Evolutionary conservation across 2,113 vertebrate species (phyloP).

Genomic region (Balaeniceps rex): DNA sequence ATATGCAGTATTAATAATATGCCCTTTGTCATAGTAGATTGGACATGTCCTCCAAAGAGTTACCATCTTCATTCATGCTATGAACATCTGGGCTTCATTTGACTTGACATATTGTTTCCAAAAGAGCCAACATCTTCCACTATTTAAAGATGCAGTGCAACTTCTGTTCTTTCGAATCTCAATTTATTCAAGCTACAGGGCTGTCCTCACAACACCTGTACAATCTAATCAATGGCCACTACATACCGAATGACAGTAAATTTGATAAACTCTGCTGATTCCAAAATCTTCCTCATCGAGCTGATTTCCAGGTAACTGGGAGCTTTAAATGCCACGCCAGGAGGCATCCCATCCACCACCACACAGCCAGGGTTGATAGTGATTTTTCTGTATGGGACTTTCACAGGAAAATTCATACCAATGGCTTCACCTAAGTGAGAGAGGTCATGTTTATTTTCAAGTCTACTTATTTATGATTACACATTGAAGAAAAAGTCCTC

Average conservation of each 20-base stretch:
- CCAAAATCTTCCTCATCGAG: conserved; percentile 79
- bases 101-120: background rate
- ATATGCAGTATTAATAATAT: background rate
- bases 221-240: background rate
- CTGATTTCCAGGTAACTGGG: conserved; percentile 81
- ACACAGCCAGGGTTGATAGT: conserved; percentile 79
- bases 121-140: background rate
- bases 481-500: background rate
- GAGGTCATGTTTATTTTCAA: background rate
- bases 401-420: conserved; percentile 79
- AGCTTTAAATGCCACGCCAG: conserved; percentile 77
- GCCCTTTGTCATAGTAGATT: background rate
- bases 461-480: background rate
- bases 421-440: conserved; percentile 75
- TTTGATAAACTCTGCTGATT: conserved; percentile 76
- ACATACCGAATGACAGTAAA: conserved; percentile 77
- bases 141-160: background rate
- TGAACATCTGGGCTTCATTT: background rate
- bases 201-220: background rate
- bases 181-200: background rate
- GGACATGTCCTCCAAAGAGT: background rate
- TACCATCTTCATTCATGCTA: background rate
- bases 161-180: background rate
- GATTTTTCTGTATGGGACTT: conserved; percentile 82
- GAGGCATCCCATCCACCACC: conserved; percentile 80